Conservation (phyloP, 2,888 invertebrate species). For the Pandemis cinnamomeana region DNA sequence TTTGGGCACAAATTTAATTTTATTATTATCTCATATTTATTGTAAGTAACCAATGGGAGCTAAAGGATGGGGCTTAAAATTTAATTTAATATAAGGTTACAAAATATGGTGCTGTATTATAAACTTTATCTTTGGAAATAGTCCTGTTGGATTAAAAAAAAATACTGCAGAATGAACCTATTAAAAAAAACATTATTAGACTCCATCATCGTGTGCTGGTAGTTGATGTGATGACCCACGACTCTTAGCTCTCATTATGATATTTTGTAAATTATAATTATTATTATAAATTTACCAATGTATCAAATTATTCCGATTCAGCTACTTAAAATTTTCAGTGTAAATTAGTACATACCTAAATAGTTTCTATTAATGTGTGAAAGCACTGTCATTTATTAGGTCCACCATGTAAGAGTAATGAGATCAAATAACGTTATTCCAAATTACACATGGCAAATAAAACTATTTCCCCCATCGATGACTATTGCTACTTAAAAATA, state of each 20-base stretch:
- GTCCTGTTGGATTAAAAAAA: background rate
- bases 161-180: background rate
- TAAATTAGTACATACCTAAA: background rate
- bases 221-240: background rate
- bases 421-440: background rate
- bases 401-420: background rate
- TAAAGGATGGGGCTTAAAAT: background rate
- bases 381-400: constrained; percentile 1
- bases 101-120: constrained; percentile 22
- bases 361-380: constrained; percentile 1
- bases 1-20: constrained; percentile 53
- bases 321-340: background rate
- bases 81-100: constrained; percentile 7
- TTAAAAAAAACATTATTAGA: background rate
- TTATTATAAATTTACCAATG: background rate
- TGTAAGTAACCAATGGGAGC: constrained; percentile 32
- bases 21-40: constrained; percentile 40
- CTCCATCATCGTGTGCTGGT: background rate
- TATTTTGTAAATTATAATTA: background rate
- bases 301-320: background rate
- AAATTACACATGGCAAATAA: background rate
- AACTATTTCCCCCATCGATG: constrained; percentile 11
- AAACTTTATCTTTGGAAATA: constrained; percentile 6
- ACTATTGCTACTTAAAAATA: background rate
- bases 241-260: constrained; percentile 16